These are phyloP conservation scores for Xestia ashworthii DNA, from an alignment of 2,888 invertebrate species.

Conservation along the genomic window DNA sequence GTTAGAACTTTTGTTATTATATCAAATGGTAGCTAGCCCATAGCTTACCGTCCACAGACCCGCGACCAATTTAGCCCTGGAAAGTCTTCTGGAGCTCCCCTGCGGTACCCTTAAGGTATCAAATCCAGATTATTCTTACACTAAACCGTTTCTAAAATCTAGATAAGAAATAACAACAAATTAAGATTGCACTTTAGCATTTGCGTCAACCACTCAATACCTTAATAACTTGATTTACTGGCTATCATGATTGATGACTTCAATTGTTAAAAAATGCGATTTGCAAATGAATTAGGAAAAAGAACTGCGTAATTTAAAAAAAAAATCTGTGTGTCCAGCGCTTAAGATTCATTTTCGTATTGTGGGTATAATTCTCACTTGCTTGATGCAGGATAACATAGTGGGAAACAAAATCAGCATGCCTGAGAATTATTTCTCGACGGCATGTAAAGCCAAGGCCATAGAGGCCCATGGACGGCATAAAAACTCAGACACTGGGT, in stretches of 20 bases:
- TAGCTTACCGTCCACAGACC: too few species aligned
- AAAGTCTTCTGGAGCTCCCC: not conserved
- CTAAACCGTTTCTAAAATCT: not conserved
- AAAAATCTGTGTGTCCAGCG: too few species aligned
- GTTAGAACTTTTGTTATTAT: too few species aligned
- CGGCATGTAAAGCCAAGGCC: not conserved
- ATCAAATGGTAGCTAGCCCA: too few species aligned
- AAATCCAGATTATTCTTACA: not conserved
- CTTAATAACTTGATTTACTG: not conserved
- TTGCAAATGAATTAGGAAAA: not conserved
- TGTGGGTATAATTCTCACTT: too few species aligned
- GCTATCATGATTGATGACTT: conserved; percentile 13
- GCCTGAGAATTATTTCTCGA: too few species aligned
- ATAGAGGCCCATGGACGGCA: not conserved
- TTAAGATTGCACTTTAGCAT: not conserved
- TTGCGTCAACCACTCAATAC: not conserved
- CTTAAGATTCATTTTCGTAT: too few species aligned
- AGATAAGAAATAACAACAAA: not conserved
- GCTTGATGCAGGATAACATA: too few species aligned
- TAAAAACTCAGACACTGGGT: not conserved
- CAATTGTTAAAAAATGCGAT: not conserved
- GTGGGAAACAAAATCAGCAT: too few species aligned
- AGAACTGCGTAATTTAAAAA: too few species aligned
- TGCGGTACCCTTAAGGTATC: not conserved
- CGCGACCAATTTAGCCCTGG: not conserved